Conservation (phyloP, 2,797 vertebrate species). For the Phrynocephalus vlangalii region DNA sequence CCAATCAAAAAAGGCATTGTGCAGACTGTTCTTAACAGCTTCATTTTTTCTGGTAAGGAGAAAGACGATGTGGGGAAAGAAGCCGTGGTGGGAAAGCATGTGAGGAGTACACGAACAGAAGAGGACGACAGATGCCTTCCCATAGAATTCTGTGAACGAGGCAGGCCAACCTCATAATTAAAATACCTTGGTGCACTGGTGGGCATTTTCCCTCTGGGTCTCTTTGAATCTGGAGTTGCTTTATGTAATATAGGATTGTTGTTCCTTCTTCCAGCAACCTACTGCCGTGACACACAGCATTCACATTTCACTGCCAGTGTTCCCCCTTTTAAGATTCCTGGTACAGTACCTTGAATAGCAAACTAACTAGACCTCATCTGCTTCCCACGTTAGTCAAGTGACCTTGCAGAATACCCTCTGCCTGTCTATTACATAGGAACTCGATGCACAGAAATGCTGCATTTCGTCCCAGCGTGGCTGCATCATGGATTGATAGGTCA, state of each 20-base stretch:
- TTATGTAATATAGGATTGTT: no score
- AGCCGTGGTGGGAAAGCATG: not conserved
- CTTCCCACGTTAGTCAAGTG: not conserved
- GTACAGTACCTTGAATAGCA: not conserved
- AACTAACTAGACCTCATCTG: not conserved
- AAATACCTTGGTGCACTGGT: not conserved
- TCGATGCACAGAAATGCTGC: not conserved
- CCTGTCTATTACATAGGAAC: not conserved
- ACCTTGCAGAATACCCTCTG: not conserved
- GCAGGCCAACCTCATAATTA: not conserved
- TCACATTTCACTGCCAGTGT: not conserved
- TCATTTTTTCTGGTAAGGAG: no score
- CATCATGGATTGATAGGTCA: not conserved
- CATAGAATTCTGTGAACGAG: not conserved
- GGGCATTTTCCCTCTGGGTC: not conserved
- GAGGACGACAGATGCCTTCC: not conserved
- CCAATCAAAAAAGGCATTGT: not conserved
- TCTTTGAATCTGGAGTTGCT: not conserved
- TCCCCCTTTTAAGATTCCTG: no score
- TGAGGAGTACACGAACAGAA: not conserved
- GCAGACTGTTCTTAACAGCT: not conserved
- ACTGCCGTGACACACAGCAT: no score
- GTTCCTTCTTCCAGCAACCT: not conserved
- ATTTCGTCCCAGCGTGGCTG: not conserved
- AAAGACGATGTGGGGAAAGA: not conserved